Conservation (phyloP, 2,888 invertebrate species). For the Hemicrepidius hirtus region DNA sequence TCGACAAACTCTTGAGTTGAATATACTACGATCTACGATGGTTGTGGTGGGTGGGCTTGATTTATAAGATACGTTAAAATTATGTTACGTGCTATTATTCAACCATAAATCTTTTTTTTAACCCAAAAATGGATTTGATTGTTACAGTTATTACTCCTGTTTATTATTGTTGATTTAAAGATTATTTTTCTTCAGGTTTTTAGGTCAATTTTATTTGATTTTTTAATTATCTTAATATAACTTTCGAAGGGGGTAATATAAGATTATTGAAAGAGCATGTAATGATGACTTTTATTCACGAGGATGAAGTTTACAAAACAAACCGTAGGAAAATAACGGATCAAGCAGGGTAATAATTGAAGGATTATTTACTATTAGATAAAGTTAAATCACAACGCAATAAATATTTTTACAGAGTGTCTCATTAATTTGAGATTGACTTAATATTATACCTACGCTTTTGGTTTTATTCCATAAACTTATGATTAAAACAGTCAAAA, state of each 20-base stretch:
- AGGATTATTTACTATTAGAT: no score
- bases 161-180: constrained; percentile 10
- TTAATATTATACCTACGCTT: no score
- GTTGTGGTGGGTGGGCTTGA: constrained; percentile 29
- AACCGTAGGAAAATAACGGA: no score
- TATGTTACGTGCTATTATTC: constrained; percentile 21
- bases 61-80: constrained; percentile 11
- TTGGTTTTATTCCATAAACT: no score
- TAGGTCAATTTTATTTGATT: constrained; percentile 10
- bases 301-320: no score
- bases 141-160: neutral
- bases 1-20: neutral
- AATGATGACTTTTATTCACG: no score
- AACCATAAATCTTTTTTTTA: constrained; percentile 8
- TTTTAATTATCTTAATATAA: neutral
- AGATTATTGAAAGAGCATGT: no score
- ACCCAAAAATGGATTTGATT: constrained; percentile 1
- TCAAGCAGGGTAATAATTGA: no score
- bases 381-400: no score
- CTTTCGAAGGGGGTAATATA: neutral
- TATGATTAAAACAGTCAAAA: no score
- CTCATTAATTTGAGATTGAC: no score
- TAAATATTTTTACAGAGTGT: no score
- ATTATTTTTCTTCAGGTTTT: neutral
- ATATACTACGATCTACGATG: neutral